These are phyloP conservation scores for Lumbricus terrestris DNA, from an alignment of 2,888 invertebrate genomes.

Conservation along the genomic window DNA sequence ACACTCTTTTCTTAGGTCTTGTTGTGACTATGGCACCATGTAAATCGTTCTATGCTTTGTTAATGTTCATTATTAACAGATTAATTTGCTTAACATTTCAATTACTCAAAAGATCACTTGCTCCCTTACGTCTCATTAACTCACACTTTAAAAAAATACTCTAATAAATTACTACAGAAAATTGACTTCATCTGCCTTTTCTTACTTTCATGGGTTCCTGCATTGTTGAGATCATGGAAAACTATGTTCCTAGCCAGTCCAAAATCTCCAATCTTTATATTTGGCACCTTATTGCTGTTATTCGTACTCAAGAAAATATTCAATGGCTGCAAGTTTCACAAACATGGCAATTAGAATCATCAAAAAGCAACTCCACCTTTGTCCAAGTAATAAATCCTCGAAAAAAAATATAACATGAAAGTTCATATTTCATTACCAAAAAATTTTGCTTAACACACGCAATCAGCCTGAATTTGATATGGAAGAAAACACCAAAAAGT, in stretches of 20 bases:
- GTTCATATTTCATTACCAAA: neutral
- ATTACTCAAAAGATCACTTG: too few relatives aligned
- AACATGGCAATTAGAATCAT: neutral
- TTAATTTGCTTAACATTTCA: neutral
- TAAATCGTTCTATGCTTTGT: too few relatives aligned
- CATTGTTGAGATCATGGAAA: neutral
- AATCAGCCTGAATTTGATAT: neutral
- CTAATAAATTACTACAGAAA: neutral
- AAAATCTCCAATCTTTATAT: slow-evolving; percentile 17
- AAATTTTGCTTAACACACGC: neutral
- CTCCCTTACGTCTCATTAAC: neutral
- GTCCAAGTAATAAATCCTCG: neutral
- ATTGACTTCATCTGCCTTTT: neutral
- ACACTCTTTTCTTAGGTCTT: too few relatives aligned
- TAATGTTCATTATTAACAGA: neutral
- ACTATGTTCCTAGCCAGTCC: neutral
- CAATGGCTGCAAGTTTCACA: slow-evolving; percentile 7
- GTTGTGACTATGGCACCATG: too few relatives aligned
- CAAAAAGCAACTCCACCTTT: neutral
- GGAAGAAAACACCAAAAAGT: neutral
- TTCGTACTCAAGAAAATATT: neutral
- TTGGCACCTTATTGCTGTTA: neutral
- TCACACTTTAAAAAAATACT: neutral
- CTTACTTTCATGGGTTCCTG: neutral
- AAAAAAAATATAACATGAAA: neutral